phyloP scores from a whole-genome alignment of 37 sponge, comb jelly and placozoan genomes.

The Axinella damicornis region DNA sequence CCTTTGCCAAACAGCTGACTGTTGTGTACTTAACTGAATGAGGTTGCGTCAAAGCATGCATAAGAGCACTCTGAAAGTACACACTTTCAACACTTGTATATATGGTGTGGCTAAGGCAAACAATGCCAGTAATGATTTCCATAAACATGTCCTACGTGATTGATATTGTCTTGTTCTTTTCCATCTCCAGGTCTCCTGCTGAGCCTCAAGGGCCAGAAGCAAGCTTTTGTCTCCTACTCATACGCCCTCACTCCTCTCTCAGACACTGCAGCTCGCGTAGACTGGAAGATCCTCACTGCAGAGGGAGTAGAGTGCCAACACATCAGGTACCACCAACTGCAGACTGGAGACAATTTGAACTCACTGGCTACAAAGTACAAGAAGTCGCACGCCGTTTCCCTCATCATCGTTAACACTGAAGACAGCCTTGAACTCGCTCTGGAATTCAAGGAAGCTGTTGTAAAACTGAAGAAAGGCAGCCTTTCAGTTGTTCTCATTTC shows the following conservation, averaged over 20 bases:
- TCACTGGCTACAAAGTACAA: slow-evolving; percentile 23
- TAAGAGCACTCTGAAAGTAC: too few relatives aligned
- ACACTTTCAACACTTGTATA: too few relatives aligned
- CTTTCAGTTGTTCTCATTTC: slow-evolving; percentile 30
- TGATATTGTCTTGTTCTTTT: too few relatives aligned
- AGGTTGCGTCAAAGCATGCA: too few relatives aligned
- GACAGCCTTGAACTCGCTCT: slow-evolving; percentile 31
- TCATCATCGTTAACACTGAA: slow-evolving; percentile 42
- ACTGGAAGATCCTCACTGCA: slow-evolving; percentile 47
- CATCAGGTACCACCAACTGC: slow-evolving; percentile 47
- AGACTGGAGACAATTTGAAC: slow-evolving; percentile 29
- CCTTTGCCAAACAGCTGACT: too few relatives aligned
- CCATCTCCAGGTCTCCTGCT: slow-evolving; percentile 47
- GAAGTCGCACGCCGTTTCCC: slow-evolving; percentile 13
- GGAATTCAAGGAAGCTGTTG: slow-evolving; percentile 6
- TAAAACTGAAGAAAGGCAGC: slow-evolving; percentile 26
- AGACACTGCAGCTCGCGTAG: slow-evolving; percentile 13
- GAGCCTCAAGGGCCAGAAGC: slow-evolving; percentile 40
- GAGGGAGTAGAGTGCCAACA: slow-evolving; percentile 56
- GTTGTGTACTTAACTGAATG: too few relatives aligned
- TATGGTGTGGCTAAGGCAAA: too few relatives aligned
- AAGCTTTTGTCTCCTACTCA: slow-evolving; percentile 40
- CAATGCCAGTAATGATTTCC: too few relatives aligned
- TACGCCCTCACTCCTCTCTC: slow-evolving; percentile 35
- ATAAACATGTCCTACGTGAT: too few relatives aligned